A percentile compares a stretch with the other conserved stretches of the same genome.
These are phyloP conservation scores for Xestia rhomboidea DNA, from an alignment of 2,888 invertebrate genomes.

Conservation along the genomic window DNA sequence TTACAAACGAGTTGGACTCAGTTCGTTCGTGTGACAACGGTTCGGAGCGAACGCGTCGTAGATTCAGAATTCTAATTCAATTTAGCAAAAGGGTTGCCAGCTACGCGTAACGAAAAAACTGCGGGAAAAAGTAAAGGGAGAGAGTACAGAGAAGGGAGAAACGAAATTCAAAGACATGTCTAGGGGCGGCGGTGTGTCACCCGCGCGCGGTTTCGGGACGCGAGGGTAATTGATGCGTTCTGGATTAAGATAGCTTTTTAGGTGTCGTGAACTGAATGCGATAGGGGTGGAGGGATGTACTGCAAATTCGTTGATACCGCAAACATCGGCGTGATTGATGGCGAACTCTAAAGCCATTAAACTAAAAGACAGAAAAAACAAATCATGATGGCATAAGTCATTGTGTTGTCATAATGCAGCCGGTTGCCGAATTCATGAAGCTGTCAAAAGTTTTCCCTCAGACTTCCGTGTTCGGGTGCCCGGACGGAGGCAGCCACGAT, in stretches of 20 bases:
- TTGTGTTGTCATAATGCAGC: constrained; percentile 64
- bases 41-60: constrained; percentile 68
- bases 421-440: constrained; percentile 59
- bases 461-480: constrained; percentile 72
- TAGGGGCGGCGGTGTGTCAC: constrained; percentile 86
- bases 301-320: constrained; percentile 58
- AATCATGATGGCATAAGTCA: constrained; percentile 62
- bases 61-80: constrained; percentile 83
- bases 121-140: constrained; percentile 66
- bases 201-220: constrained; percentile 76
- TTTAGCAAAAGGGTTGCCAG: constrained; percentile 88
- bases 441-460: constrained; percentile 71
- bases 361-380: constrained; percentile 56
- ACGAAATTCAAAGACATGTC: constrained; percentile 84
- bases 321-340: constrained; percentile 68
- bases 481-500: constrained; percentile 75
- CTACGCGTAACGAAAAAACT: constrained; percentile 84
- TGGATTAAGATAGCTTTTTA: constrained; percentile 78
- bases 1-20: constrained; percentile 44
- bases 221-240: constrained; percentile 85
- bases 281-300: constrained; percentile 64
- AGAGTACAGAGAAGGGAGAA: constrained; percentile 63
- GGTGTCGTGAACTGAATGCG: constrained; percentile 71
- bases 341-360: constrained; percentile 55
- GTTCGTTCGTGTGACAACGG: constrained; percentile 63